These are phyloP conservation scores for Numida meleagris DNA, from an alignment of 2,113 vertebrate species.

Conservation along the genomic window DNA sequence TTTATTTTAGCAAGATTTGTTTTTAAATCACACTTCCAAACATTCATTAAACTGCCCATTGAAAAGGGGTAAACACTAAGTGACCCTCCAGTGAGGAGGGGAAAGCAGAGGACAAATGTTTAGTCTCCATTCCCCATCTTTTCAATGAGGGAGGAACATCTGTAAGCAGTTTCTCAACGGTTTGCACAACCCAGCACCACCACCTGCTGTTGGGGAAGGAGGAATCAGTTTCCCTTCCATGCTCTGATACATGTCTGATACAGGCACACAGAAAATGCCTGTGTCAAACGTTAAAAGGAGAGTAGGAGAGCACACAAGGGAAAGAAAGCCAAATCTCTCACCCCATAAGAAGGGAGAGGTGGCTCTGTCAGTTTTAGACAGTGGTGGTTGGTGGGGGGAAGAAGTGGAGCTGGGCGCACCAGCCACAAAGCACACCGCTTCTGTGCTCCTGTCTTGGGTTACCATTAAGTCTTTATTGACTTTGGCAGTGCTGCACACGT, in stretches of 20 bases:
- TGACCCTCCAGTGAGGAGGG: not conserved
- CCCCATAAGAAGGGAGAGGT: not conserved
- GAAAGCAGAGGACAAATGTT: not conserved
- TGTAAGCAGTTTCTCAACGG: not conserved
- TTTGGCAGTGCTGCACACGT: not conserved
- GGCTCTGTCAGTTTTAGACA: not conserved
- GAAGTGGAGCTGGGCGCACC: not conserved
- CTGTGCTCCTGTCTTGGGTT: not conserved
- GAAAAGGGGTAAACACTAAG: not conserved
- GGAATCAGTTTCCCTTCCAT: not conserved
- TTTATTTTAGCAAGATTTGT: not conserved
- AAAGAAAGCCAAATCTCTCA: not conserved
- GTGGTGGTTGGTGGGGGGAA: not conserved
- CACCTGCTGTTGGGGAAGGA: conserved; percentile 73
- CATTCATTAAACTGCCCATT: not conserved
- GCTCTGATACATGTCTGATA: not conserved
- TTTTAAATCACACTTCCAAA: not conserved
- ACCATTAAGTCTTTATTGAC: not conserved
- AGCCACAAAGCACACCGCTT: not conserved
- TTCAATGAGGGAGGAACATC: not conserved
- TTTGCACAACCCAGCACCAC: conserved; percentile 56
- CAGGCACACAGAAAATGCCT: not conserved
- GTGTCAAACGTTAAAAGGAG: not conserved
- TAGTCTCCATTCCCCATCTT: not conserved
- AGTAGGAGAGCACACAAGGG: not conserved